phyloP scores from a whole-genome alignment of 2,888 invertebrate genomes.

The Pristionchus entomophagus region DNA sequence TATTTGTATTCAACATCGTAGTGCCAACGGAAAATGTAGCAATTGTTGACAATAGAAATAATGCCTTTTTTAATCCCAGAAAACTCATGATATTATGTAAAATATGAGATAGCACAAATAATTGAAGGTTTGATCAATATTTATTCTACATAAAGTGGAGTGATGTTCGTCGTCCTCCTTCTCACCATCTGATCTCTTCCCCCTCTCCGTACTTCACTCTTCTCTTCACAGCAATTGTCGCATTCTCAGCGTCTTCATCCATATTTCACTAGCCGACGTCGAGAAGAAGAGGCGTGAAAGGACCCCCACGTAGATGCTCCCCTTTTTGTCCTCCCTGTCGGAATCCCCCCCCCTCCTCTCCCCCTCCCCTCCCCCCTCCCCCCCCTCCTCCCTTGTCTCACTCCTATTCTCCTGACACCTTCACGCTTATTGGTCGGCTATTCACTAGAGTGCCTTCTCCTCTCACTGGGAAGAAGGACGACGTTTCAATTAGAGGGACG shows the following conservation, averaged over 20 bases:
- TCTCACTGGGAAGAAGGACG: neutral
- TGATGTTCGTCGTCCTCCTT: too few relatives aligned
- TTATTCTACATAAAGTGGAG: too few relatives aligned
- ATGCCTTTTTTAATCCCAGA: too few relatives aligned
- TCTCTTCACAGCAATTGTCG: neutral
- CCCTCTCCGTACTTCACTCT: neutral
- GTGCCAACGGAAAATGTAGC: too few relatives aligned
- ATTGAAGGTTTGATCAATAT: too few relatives aligned
- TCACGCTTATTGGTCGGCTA: constrained; percentile 28
- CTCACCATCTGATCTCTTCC: too few relatives aligned
- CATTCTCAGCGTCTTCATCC: constrained; percentile 3
- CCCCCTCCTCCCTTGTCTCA: constrained; percentile 3
- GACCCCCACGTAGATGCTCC: constrained; percentile 37
- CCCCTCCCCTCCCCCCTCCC: neutral
- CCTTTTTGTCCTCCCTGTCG: neutral
- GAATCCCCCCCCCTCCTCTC: neutral
- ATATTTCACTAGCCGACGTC: constrained; percentile 12
- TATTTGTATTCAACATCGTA: too few relatives aligned
- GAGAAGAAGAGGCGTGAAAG: neutral
- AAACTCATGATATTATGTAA: too few relatives aligned
- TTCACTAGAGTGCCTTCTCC: constrained; percentile 19
- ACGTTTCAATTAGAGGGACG: neutral
- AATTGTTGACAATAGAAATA: too few relatives aligned
- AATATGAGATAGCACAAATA: too few relatives aligned
- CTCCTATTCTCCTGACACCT: constrained; percentile 31